Evolutionary conservation across 2,797 vertebrate species (phyloP), one percentile per base, ranked within the genome.

Genomic region (Pantherophis vulpinus): DNA sequence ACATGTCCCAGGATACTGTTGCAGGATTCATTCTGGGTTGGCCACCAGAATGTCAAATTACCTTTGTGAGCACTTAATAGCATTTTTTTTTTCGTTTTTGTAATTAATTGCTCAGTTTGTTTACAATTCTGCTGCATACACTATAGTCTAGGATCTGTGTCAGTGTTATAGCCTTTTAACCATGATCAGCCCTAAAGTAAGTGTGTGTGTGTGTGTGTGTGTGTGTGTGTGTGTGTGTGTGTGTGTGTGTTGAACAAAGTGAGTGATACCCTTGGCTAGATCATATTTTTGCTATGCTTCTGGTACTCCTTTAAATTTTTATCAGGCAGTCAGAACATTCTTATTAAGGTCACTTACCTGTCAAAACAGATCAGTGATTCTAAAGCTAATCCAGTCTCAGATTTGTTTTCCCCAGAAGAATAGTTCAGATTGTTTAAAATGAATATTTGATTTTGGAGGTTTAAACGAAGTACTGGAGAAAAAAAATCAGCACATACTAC

Each of bases 341-440:
- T 61, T 60, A 59, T 60, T 91, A 83, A 94, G 87, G 92, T 94
- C 88, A 92, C n/a, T 83, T 92, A 83, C 83, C 83, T 94, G 92
- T 94, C 94, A 92, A 47, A 93, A 86, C n/a, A 92, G 90, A 93
- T 94, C 61, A 91, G 63, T 90, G 63, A 91, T 37, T 93, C 42
- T 90, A 87, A 32, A 93, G 25, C 88, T 90, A 91, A 93, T 91
- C 56, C 87, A 92, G 32, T 63, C 61, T 93, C 88, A 79, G 63
- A 12, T 91, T 37, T 74, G n/a, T 74, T 90, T 11, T 37, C 5
- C 87, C 59, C 51, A 89, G 86, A 61, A 63, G 27, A 94, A 7
- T 1, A 6, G 2, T 3, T 13, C 32, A 88, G 51, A 90, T 91
- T n/a, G 90, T 93, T 93, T 92, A 47, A 61, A 51, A 58, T 66